Evolutionary conservation across 1,140 invertebrate species (phyloP), one percentile per base, ranked within the genome.

Genomic region (Hypothenemus hampei): DNA sequence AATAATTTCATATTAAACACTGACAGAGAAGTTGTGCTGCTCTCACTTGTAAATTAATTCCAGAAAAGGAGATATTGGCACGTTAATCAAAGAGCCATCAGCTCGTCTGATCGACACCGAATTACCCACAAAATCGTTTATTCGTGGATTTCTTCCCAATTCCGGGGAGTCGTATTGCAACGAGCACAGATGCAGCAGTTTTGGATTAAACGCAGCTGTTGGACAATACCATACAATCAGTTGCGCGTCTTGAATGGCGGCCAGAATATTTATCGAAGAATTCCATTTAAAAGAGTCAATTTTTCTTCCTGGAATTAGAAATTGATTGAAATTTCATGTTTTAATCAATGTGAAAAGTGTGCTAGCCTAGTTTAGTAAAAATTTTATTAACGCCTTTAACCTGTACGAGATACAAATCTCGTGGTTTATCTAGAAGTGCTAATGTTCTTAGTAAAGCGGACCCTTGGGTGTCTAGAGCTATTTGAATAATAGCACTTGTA

Each of bases 151-250:
- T 65, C 86, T 83, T 2, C 87, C 91, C 68, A 89, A 84, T 70
- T 93, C 90, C 40, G 73, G 65, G 0, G 75, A 71, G 54, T 77
- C 74, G 46, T 76, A 64, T 8, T 71, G 69, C 2, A 76, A 58
- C 0, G 75, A 75, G 16, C 74, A 76, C 3, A 78, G 41, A 4
- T 72, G 70, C 24, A 78, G 66, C 4, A 94, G 73, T 51, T 86
- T 83, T 36, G 81, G 77, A 74, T 96, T 91, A 19, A 85, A 78
- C 1, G 84, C 77, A 18, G 85, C 81, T 26, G 78, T 80, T 0
- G 93, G 93, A 68, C 86, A 92, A 58, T 88, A 84, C 86, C 89
- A 95, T n/a, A 95, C 81, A 16, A 84, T 82, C 16, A 95, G 73
- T 61, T 81, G 85, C 0, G 83, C 78, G 61, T 95, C 91, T 58